Evolutionary conservation across 2,888 invertebrate genomes (phyloP), one percentile per base, ranked within the genome.

Genomic region (Asteroscopus sphinx): DNA sequence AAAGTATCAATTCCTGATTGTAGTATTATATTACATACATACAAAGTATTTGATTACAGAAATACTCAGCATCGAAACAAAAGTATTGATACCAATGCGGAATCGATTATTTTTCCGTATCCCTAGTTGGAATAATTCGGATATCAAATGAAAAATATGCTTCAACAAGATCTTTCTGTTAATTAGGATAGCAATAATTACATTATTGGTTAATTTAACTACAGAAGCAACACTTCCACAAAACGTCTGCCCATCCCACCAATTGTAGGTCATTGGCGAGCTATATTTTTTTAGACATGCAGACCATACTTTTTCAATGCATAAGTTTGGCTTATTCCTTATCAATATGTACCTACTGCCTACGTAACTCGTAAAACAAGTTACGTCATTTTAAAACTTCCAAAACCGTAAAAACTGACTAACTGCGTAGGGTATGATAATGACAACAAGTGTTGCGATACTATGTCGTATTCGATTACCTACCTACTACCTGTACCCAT

Each of bases 371-470:
- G 30, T 41, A 45, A 63, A 53, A 59, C 41, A 57, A 25, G 45
- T 59, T 66, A 40, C 61, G 53, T 74, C 53, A 66, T 49, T 51
- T 15, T 16, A 47, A 54, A 63, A 51, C 36, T 55, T 59, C 55
- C 58, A 59, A 61, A 52, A 26, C 54, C 55, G 40, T 73, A 47
- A 55, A 41, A 62, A 57, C 44, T 16, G 36, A 47, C 32, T 28
- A 37, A 26, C 16, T 26, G 45, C 15, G 30, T 35, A 30, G 8
- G 12, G 15, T 36, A 16, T 9, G 26, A 16, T 1, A 36, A 16
- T 9, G 26, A 16, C 2, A 36, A 26, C 13, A 2, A 35, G 13
- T 35, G 13, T 26, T 9, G 2, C 8, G 30, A 30, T 11, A 30
- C 2, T 11, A 30, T 9, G 8, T 11, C 9, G 9, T 30, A 11